Evolutionary conservation across 2,797 vertebrate species (phyloP).

Genomic region (Simalia tracyae): DNA sequence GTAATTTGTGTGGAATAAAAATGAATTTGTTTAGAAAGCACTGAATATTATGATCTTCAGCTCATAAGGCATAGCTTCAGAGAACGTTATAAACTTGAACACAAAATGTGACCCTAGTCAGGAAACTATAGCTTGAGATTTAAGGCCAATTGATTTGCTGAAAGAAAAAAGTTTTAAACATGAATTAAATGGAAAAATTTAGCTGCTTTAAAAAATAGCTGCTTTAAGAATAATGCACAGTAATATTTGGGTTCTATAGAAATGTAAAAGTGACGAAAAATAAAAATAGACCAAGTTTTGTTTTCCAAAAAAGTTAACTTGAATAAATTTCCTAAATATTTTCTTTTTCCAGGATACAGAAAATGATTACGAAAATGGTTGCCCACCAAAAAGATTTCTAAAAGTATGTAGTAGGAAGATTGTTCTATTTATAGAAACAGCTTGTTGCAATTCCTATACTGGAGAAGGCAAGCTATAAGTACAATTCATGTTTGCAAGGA

Average conservation of each 20-base stretch:
- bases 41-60: not conserved
- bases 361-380: not conserved
- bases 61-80: not conserved
- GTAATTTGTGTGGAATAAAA: not conserved
- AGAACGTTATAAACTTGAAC: not conserved
- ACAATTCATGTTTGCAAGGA: not conserved
- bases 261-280: not conserved
- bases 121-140: not conserved
- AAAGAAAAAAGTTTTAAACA: not conserved
- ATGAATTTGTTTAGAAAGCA: not conserved
- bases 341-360: not conserved
- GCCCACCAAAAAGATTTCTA: not conserved
- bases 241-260: not conserved
- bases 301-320: not conserved
- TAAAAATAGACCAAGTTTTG: not conserved
- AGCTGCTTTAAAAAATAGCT: not conserved
- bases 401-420: not conserved
- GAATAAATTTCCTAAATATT: not conserved
- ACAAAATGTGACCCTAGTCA: not conserved
- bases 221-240: not conserved
- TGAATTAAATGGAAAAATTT: not conserved
- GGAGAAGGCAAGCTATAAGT: not conserved
- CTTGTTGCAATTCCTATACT: not conserved
- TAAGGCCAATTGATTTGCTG: not conserved
- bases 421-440: not conserved